Evolutionary conservation across 53 echinoderm and acorn worm species (phyloP), one percentile per base, ranked within the genome.

Genomic region (Mesocentrotus franciscanus): DNA sequence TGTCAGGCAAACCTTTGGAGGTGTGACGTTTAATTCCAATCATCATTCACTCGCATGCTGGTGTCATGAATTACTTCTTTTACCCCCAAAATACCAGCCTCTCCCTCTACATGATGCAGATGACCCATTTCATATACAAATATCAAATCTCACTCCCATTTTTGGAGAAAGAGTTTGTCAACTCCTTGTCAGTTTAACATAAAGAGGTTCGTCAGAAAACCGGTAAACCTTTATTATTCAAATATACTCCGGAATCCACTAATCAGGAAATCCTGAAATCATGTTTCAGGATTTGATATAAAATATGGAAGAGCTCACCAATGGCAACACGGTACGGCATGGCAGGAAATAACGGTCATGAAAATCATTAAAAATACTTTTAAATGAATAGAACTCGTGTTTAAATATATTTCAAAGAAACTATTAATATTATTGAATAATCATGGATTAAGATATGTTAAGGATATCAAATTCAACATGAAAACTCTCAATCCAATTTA

Each of bases 21-120:
- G 58, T 87, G 56, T 58, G 56, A 87, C 11, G 1, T 58, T 56
- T 58, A 27, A 87, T 57, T 58, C 9, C 29, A 58, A 57, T 57
- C n/a, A 11, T n/a, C 58, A 87, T 58, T 87, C 87, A 58, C 87
- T 15, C 4, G 12, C n/a, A 87, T 58, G 57, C 81, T 81, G 36
- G 18, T 39, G 18, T 36, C 12, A 27, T 42, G 42, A 81, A 36
- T 81, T 81, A 81, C 36, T 18, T 27, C 74, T 11, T 30, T 74
- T 49, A 49, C 49, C 9, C 74, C 74, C 32, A 74, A 74, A 74
- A 74, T 74, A 30, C 84, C 84, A 84, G 84, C 84, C 84, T 84
- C 42, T 39, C 84, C 84, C 20, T 84, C 1, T 20, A 39, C 24
- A 49, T 84, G 84, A 15, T 84, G 39, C 18, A 20, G 17, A 17